Base-by-base conservation (phyloP, 2,113 vertebrate genomes). In the Phasianus colchicus region DNA sequence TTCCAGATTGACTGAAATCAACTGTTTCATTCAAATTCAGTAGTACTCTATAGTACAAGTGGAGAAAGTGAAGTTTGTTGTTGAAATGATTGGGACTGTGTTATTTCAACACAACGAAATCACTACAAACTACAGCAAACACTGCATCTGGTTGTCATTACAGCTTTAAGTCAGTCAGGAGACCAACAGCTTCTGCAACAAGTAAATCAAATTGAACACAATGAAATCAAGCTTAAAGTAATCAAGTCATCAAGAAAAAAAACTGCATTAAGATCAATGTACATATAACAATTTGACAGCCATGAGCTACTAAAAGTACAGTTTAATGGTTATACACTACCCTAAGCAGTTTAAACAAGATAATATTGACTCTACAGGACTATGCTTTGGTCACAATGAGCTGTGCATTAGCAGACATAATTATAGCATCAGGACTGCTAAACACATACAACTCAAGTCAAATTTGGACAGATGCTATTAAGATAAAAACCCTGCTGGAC, bases 201-300 rank as follows among this genome's bases (percentile, higher is more conserved):
- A 90, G 64, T 55, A 92, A 89, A 88, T 1, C 61, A 43, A 91
- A 95, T 84, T 47, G 32, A 78, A 65, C 34, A 45, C 57, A 88
- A 86, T 55, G 40, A 93, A 88, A 90, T 61, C 65, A 78, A 47
- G 83, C 47, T 77, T 71, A 48, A 88, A 86, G 55, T 64, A 80
- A 90, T 29, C 2, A 9, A 67, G 73, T 60, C 78, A 92, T 81
- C 52, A 38, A 36, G 9, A 47, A 43, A 64, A 36, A 60, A 47
- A 64, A 55, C 6, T 47, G 32, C 80, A 78, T 79, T 80, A 83
- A 88, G 52, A 83, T 90, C 72, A 55, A 34, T 22, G 54, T 65
- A 32, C 55, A 88, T 25, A 11, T 60, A 89, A 77, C 52, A 81
- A 57, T 65, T 16, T 84, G 81, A 91, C 71, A 87, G 34, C 50